phyloP scores from a whole-genome alignment of 2,888 invertebrate species.

The Malacosoma neustria region DNA sequence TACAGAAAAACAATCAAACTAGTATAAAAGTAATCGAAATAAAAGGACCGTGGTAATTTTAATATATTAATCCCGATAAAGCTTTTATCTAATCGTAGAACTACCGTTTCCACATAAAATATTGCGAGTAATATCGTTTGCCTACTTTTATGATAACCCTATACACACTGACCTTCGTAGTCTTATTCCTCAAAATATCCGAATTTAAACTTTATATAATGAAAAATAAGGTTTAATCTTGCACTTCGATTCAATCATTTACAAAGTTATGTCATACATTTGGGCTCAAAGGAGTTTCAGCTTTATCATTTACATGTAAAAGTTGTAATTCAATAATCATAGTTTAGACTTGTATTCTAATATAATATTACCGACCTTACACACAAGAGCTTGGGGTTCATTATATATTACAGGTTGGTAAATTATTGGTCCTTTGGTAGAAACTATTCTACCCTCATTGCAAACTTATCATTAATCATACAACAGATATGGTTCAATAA shows the following conservation, averaged over 20 bases:
- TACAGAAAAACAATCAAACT: no score
- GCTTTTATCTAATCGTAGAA: not conserved
- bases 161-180: not conserved
- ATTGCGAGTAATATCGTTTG: not conserved
- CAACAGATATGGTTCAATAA: constrained; percentile 1
- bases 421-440: no score
- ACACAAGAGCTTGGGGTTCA: no score
- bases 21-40: not conserved
- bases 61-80: not conserved
- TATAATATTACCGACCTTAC: no score
- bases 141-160: not conserved
- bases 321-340: no score
- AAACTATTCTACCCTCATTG: not conserved
- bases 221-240: not conserved
- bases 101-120: not conserved
- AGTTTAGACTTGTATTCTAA: no score
- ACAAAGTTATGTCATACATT: not conserved
- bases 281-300: no score
- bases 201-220: not conserved
- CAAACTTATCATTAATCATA: constrained; percentile 16
- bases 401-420: no score
- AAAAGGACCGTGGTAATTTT: not conserved
- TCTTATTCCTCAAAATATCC: not conserved
- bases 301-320: no score
- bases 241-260: not conserved